Conservation (phyloP, 2,113 vertebrate genomes). For the Smithornis capensis region DNA sequence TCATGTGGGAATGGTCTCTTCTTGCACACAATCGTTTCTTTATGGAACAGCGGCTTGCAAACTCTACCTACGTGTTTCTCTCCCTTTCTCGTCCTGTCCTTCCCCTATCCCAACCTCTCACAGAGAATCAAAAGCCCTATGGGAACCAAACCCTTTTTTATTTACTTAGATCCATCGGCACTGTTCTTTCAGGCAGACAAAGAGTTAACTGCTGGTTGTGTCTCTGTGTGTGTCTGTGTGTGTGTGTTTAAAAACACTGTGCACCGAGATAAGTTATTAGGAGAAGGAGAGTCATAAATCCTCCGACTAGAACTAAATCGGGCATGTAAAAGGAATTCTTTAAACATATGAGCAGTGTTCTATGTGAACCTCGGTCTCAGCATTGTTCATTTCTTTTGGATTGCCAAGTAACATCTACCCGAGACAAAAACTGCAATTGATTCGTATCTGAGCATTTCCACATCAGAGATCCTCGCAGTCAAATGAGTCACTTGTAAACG, state of each 20-base stretch:
- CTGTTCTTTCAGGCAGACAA: constrained; percentile 12
- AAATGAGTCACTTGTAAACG: constrained; percentile 58
- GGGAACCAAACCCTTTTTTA: not conserved
- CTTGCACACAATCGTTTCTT: constrained; percentile 16
- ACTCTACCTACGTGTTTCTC: not conserved
- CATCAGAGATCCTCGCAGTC: constrained; percentile 61
- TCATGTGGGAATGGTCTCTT: not conserved
- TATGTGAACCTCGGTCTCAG: constrained; percentile 6
- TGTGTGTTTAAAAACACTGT: constrained; percentile 15
- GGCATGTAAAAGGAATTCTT: constrained; percentile 57
- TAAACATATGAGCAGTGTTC: constrained; percentile 44
- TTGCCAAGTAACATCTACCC: constrained; percentile 54
- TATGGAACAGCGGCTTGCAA: constrained; percentile 4
- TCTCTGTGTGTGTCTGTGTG: not conserved
- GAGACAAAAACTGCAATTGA: constrained; percentile 64
- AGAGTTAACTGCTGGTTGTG: constrained; percentile 57
- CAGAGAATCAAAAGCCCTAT: not conserved
- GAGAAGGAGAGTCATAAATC: constrained; percentile 62
- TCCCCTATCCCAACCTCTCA: not conserved
- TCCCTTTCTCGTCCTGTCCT: not conserved
- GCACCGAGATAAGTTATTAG: constrained; percentile 52
- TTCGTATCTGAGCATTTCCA: constrained; percentile 56
- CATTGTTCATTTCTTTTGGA: constrained; percentile 32
- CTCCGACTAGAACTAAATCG: constrained; percentile 42
- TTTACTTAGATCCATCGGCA: not conserved